Conservation (phyloP, 30 jellyfish, hydroid and myxozoan genomes). For the Hydra vulgaris region DNA sequence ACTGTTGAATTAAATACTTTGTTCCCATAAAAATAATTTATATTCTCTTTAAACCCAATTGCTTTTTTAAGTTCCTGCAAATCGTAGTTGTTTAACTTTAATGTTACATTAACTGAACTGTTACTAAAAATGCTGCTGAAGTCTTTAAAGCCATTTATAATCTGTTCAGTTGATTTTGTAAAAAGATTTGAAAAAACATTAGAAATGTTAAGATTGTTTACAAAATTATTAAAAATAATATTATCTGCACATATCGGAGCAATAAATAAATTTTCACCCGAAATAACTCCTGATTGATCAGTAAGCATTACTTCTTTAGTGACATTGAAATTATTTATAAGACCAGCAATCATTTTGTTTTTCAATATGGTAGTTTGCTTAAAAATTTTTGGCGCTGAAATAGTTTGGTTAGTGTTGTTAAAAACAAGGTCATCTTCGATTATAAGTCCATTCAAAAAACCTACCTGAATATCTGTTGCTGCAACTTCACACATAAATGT, state of each 20-base stretch:
- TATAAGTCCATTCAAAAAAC: conserved; percentile 5
- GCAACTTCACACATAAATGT: not conserved
- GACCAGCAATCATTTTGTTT: conserved; percentile 1
- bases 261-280: not conserved
- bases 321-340: conserved; percentile 9
- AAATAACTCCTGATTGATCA: not conserved
- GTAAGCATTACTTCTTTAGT: conserved; percentile 9
- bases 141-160: conserved; percentile 30
- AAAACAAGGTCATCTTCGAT: not conserved
- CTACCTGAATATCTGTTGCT: not conserved
- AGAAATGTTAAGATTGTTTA: conserved; percentile 10
- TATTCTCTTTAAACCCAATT: not conserved
- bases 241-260: not conserved
- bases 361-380: not conserved
- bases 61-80: conserved; percentile 10
- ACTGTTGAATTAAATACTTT: conserved; percentile 11
- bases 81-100: conserved; percentile 25
- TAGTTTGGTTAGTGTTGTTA: conserved; percentile 13
- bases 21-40: not conserved
- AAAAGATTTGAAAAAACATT: conserved; percentile 23
- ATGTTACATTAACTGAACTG: conserved; percentile 3
- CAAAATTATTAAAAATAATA: not conserved
- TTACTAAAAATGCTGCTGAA: conserved; percentile 11
- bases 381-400: conserved; percentile 14
- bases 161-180: conserved; percentile 18